These are phyloP conservation scores for Hylomyscus alleni DNA, from an alignment of 2,797 vertebrate species.

Conservation along the genomic window DNA sequence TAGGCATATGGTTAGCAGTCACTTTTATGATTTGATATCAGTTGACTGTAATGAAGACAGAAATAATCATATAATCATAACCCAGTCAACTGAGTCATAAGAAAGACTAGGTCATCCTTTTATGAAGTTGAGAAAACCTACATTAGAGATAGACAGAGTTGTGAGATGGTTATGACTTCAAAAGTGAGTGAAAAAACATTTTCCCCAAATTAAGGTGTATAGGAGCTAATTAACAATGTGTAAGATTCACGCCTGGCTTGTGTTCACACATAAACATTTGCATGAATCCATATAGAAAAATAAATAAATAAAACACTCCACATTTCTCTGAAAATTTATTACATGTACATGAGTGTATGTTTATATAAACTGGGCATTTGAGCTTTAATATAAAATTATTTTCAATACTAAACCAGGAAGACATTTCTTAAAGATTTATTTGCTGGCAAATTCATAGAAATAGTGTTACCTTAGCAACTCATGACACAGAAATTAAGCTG, in stretches of 20 bases:
- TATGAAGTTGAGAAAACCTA: background rate
- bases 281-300: background rate
- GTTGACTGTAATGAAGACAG: background rate
- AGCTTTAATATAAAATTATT: conserved; percentile 70
- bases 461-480: conserved; percentile 83
- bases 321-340: background rate
- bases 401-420: conserved; percentile 76
- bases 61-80: background rate
- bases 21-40: background rate
- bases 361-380: conserved; percentile 9
- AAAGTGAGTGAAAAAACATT: background rate
- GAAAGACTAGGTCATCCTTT: background rate
- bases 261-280: background rate
- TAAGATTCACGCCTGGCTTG: background rate
- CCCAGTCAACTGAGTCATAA: background rate
- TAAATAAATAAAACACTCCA: background rate
- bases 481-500: conserved; percentile 81
- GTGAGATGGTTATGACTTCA: background rate
- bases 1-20: background rate
- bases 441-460: conserved; percentile 73
- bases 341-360: fast-evolving
- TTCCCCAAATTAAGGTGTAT: fast-evolving
- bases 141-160: background rate
- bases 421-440: conserved; percentile 81
- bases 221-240: background rate